A percentile compares a stretch with the other conserved stretches of the same genome.
Conservation (phyloP, 92 coral and sea anemone genomes). For the Metridium senile region DNA sequence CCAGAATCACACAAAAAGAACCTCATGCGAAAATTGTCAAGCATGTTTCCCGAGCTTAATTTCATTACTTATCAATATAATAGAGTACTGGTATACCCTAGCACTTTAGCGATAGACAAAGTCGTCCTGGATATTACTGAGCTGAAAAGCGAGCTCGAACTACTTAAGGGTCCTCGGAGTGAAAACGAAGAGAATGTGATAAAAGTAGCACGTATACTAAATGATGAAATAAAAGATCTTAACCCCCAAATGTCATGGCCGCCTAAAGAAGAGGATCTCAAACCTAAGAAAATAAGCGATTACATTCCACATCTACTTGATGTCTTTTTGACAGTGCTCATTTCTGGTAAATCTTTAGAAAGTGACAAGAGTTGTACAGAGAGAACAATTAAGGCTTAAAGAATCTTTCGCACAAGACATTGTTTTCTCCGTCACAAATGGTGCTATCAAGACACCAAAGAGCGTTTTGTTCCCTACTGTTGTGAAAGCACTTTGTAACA, state of each 20-base stretch:
- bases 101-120: constrained; percentile 28
- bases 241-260: constrained; percentile 65
- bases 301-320: constrained; percentile 51
- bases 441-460: constrained; percentile 49
- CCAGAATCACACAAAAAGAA: constrained; percentile 63
- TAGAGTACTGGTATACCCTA: constrained; percentile 23
- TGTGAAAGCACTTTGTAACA: constrained; percentile 1
- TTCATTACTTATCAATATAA: constrained; percentile 56
- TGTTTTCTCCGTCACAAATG: constrained; percentile 34
- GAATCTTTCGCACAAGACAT: constrained; percentile 56
- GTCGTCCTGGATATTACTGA: constrained; percentile 1
- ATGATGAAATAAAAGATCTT: constrained; percentile 44
- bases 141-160: constrained; percentile 23
- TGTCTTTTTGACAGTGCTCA: constrained; percentile 42
- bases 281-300: constrained; percentile 1
- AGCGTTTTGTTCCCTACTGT: constrained; percentile 22
- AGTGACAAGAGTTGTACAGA: constrained; percentile 47
- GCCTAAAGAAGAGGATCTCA: constrained; percentile 47
- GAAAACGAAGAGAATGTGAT: constrained; percentile 32
- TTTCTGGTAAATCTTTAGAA: constrained; percentile 51
- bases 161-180: neutral
- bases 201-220: constrained; percentile 21
- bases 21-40: constrained; percentile 45
- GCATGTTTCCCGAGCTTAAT: constrained; percentile 47
- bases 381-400: constrained; percentile 39